Conservation (phyloP, 2,888 invertebrate species). For the Volucella bombylans region DNA sequence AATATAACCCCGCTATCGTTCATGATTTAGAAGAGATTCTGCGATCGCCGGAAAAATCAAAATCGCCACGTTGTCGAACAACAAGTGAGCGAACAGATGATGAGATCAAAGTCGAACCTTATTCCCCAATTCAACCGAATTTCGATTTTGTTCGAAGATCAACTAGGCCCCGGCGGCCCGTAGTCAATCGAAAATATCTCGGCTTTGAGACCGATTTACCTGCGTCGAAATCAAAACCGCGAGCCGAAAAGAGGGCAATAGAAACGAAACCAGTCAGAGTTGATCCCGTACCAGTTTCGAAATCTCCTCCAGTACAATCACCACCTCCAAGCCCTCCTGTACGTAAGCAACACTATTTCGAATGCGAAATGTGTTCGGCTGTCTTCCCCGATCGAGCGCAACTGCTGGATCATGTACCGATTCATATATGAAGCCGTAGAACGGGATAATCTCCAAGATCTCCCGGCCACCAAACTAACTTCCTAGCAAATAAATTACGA, state of each 20-base stretch:
- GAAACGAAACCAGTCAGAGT: conserved; percentile 30
- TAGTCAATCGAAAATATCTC: conserved; percentile 77
- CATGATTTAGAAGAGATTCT: conserved; percentile 82
- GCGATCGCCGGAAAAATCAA: conserved; percentile 81
- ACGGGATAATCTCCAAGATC: conserved; percentile 35
- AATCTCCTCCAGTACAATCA: conserved; percentile 28
- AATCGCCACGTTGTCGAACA: conserved; percentile 79
- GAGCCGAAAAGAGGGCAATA: conserved; percentile 27
- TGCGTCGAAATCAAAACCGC: conserved; percentile 39
- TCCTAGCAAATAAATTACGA: conserved; percentile 46
- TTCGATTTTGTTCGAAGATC: conserved; percentile 59
- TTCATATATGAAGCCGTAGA: conserved; percentile 85
- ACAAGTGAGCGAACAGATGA: conserved; percentile 77
- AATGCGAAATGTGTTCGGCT: conserved; percentile 92
- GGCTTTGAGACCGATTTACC: conserved; percentile 76
- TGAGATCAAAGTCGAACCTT: conserved; percentile 50
- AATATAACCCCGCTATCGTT: conserved; percentile 81
- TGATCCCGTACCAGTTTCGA: conserved; percentile 18
- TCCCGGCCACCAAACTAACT: conserved; percentile 42
- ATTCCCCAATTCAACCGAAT: conserved; percentile 50
- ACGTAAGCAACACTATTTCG: conserved; percentile 84
- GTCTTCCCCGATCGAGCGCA: conserved; percentile 89
- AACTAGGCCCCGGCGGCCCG: conserved; percentile 51
- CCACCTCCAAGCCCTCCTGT: conserved; percentile 40
- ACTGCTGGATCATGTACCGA: conserved; percentile 89